Evolutionary conservation across 2,797 vertebrate genomes (phyloP).

Genomic region (Sarcoramphus papa): DNA sequence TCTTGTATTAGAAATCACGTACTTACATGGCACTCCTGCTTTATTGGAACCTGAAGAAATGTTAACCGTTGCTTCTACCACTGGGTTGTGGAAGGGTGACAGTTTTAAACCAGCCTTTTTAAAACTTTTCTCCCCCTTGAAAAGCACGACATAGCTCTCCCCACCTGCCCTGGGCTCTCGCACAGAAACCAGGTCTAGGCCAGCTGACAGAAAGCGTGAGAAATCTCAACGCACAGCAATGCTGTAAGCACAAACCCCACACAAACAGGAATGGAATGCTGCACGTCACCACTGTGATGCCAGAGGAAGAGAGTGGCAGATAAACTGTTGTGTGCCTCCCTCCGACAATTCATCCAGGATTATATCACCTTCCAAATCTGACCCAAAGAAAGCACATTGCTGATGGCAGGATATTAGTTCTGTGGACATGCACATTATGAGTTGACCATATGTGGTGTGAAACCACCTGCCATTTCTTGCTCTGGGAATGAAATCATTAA

Average conservation of each 20-base stretch:
- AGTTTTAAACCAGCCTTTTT: not conserved
- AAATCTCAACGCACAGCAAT: not conserved
- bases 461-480: constrained; percentile 1
- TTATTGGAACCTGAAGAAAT: not conserved
- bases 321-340: not conserved
- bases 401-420: not conserved
- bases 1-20: not conserved
- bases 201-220: not conserved
- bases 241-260: not conserved
- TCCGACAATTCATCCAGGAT: not conserved
- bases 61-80: not conserved
- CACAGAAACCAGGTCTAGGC: not conserved
- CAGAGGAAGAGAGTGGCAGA: not conserved
- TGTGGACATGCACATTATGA: not conserved
- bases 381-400: not conserved
- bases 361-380: not conserved
- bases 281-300: rapidly evolving
- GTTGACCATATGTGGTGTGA: constrained; percentile 9
- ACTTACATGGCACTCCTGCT: not conserved
- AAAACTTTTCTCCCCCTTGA: not conserved
- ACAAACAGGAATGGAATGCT: not conserved
- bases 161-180: not conserved
- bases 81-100: not conserved
- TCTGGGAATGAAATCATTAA: not conserved
- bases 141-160: not conserved